Evolutionary conservation across 1,140 invertebrate genomes (phyloP).

Genomic region (Eufriesea mexicana): DNA sequence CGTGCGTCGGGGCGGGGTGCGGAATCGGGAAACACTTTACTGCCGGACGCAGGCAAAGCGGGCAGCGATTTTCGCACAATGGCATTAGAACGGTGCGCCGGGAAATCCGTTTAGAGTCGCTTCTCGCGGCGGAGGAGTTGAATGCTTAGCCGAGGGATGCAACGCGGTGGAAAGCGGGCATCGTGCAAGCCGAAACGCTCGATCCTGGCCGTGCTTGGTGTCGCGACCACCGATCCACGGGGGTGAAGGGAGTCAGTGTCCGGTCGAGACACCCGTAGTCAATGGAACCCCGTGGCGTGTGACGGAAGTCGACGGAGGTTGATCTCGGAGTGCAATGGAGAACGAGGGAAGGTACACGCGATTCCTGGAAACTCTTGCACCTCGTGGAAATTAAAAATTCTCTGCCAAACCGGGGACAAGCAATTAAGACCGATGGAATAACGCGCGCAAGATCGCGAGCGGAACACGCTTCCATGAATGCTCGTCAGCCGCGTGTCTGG

Average conservation of each 20-base stretch:
- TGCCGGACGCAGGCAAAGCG: slow-evolving; percentile 47
- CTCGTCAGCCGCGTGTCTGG: slow-evolving; percentile 22
- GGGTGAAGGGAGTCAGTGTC: slow-evolving; percentile 37
- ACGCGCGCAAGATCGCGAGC: neutral
- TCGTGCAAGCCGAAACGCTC: neutral
- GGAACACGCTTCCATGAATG: slow-evolving; percentile 18
- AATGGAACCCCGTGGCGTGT: slow-evolving; percentile 4
- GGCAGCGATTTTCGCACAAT: slow-evolving; percentile 67
- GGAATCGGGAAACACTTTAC: slow-evolving; percentile 67
- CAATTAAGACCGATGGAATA: neutral
- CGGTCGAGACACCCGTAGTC: neutral
- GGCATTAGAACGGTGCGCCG: slow-evolving; percentile 73
- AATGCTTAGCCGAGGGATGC: neutral
- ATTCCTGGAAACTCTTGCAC: too few species aligned
- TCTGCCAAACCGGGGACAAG: neutral
- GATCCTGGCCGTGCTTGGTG: slow-evolving; percentile 12
- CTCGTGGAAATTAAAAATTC: neutral
- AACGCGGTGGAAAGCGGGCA: neutral
- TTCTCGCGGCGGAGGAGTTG: slow-evolving; percentile 10
- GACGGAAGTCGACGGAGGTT: slow-evolving; percentile 9
- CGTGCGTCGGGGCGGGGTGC: neutral
- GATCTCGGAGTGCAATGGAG: neutral
- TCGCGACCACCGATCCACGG: slow-evolving; percentile 61
- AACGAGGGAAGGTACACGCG: neutral
- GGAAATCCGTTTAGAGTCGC: slow-evolving; percentile 77